Evolutionary conservation across 2,888 invertebrate species (phyloP).

Genomic region (Epistrophella euchroma): DNA sequence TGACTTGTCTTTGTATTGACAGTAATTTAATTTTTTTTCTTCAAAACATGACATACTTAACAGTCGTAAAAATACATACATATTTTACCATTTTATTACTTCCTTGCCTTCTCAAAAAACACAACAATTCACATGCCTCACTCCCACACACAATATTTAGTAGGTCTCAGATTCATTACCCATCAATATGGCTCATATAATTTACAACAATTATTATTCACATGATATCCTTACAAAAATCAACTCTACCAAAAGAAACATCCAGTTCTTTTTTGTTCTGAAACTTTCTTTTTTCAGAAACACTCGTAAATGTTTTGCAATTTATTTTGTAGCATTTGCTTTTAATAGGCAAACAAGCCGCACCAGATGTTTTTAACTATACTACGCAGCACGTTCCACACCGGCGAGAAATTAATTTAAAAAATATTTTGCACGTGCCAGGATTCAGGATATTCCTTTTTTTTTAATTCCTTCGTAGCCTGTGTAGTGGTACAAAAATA

Average conservation of each 20-base stretch:
- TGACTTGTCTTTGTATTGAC: not conserved
- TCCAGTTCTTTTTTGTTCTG: slow-evolving; percentile 21
- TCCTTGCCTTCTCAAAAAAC: not conserved
- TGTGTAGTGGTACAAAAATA: not conserved
- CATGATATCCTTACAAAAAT: slow-evolving; percentile 22
- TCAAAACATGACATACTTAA: not conserved
- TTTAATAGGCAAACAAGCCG: slow-evolving; percentile 59
- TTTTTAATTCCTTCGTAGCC: not conserved
- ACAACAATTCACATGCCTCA: slow-evolving; percentile 1
- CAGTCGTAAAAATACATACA: not conserved
- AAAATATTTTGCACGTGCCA: slow-evolving; percentile 67
- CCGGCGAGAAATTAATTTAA: slow-evolving; percentile 65
- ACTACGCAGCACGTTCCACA: slow-evolving; percentile 66
- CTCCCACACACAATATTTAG: not conserved
- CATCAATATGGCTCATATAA: slow-evolving; percentile 37
- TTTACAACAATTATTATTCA: slow-evolving; percentile 20
- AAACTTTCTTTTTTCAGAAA: not conserved
- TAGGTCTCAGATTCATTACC: slow-evolving; percentile 8
- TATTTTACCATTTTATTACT: not conserved
- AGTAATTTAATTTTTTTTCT: not conserved
- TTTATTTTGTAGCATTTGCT: slow-evolving; percentile 63
- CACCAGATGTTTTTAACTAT: slow-evolving; percentile 46
- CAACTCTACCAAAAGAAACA: slow-evolving; percentile 17
- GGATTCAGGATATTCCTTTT: not conserved
- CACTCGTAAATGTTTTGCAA: slow-evolving; percentile 59